These are phyloP conservation scores for Ceratothoa steindachneri DNA, from an alignment of 2,888 invertebrate species.

Conservation along the genomic window DNA sequence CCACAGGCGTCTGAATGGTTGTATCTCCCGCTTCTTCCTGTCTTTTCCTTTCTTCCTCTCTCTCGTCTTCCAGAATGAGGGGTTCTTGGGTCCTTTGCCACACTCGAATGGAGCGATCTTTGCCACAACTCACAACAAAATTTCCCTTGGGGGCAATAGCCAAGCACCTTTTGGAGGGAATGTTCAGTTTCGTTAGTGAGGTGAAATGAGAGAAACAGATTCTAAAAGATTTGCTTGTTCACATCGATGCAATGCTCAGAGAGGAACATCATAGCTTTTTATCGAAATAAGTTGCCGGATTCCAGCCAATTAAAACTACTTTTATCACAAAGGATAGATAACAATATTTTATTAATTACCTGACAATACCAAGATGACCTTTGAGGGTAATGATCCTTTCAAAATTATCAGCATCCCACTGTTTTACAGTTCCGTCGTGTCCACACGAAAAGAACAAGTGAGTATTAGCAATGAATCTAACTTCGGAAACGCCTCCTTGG, in stretches of 20 bases:
- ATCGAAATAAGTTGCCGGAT: too few species aligned
- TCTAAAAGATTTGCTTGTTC: neutral
- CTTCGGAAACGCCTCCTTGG: conserved; percentile 84
- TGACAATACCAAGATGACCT: conserved; percentile 57
- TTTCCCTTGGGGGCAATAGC: conserved; percentile 68
- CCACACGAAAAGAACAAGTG: conserved; percentile 91
- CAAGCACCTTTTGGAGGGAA: conserved; percentile 75
- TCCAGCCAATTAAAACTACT: too few species aligned
- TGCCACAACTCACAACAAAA: conserved; percentile 73
- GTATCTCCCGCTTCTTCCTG: conserved; percentile 57
- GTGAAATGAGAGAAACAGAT: neutral
- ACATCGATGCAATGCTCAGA: too few species aligned
- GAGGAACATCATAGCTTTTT: too few species aligned
- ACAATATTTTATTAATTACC: too few species aligned
- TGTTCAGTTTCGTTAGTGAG: conserved; percentile 68
- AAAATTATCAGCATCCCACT: conserved; percentile 94
- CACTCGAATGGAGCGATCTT: conserved; percentile 79
- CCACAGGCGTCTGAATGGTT: conserved; percentile 48
- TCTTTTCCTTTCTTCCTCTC: conserved; percentile 75
- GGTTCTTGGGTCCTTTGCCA: conserved; percentile 82
- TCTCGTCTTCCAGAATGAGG: conserved; percentile 84
- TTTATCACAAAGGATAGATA: too few species aligned
- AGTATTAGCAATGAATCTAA: conserved; percentile 83
- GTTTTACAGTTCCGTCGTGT: conserved; percentile 88
- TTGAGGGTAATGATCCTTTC: conserved; percentile 82